Percentiles rank a stretch among this genome's conserved stretches.
Conservation (phyloP, 2,888 invertebrate species). For the Teinopalpus imperialis region DNA sequence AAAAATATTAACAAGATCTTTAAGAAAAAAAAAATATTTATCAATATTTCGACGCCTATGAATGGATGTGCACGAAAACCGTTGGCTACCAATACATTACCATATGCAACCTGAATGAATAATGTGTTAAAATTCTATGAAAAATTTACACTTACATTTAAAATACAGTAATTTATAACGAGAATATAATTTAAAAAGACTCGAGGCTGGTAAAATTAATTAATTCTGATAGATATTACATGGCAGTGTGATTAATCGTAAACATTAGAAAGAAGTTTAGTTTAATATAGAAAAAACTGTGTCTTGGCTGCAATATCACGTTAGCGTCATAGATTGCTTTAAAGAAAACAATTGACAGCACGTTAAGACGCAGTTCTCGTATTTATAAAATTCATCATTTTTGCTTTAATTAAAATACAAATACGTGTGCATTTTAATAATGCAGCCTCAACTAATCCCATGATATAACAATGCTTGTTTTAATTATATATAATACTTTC, state of each 20-base stretch:
- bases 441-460: constrained; percentile 13
- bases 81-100: constrained; percentile 8
- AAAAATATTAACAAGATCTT: constrained; percentile 8
- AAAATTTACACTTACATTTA: constrained; percentile 59
- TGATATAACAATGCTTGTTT: constrained; percentile 10
- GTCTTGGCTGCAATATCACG: too few relatives aligned
- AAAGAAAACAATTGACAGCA: neutral
- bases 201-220: constrained; percentile 39
- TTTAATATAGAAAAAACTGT: neutral
- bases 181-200: constrained; percentile 37
- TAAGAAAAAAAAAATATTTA: constrained; percentile 20
- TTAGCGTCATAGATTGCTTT: constrained; percentile 1
- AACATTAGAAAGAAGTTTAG: constrained; percentile 23
- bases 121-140: constrained; percentile 45
- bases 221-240: constrained; percentile 38
- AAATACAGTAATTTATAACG: constrained; percentile 49
- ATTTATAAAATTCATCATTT: neutral
- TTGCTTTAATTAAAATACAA: neutral
- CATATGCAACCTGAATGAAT: too few relatives aligned
- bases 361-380: neutral
- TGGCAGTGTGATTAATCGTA: constrained; percentile 42
- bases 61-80: constrained; percentile 25
- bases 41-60: constrained; percentile 26
- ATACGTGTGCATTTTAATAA: constrained; percentile 9
- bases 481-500: constrained; percentile 16